Conservation (phyloP, 35 echinoderm and acorn worm species). For the Amphiura filiformis region DNA sequence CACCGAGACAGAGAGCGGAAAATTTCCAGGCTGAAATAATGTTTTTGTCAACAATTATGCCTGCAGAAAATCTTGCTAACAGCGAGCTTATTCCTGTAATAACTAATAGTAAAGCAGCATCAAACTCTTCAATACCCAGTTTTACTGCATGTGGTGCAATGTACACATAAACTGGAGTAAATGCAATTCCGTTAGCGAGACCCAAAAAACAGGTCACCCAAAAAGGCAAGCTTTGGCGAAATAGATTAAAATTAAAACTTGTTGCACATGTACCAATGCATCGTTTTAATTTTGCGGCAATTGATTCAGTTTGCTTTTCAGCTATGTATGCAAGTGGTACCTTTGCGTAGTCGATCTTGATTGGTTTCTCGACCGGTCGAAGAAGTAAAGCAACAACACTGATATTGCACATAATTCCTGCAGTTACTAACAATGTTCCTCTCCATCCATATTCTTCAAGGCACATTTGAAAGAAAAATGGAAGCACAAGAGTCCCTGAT, state of each 20-base stretch:
- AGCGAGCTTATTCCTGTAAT: background rate
- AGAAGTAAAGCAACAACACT: background rate
- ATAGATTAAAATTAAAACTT: background rate
- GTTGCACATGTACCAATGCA: background rate
- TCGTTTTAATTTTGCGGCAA: background rate
- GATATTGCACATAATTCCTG: background rate
- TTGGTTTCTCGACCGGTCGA: background rate
- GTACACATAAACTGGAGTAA: background rate
- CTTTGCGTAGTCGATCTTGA: background rate
- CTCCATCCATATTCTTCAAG: background rate
- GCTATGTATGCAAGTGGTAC: background rate
- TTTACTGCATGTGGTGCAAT: background rate
- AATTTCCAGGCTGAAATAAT: background rate
- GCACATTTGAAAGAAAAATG: background rate
- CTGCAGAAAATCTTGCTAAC: background rate
- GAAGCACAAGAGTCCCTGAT: background rate
- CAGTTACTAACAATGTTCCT: background rate
- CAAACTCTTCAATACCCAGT: background rate
- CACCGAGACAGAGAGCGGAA: background rate
- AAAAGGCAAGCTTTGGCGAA: background rate
- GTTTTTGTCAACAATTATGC: background rate
- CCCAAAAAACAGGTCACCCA: background rate
- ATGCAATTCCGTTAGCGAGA: background rate
- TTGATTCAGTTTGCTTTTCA: background rate
- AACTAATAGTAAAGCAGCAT: background rate